Percentiles rank a stretch among this genome's conserved stretches.
Conservation (phyloP, 2,113 vertebrate genomes). For the Gavialis gangeticus region DNA sequence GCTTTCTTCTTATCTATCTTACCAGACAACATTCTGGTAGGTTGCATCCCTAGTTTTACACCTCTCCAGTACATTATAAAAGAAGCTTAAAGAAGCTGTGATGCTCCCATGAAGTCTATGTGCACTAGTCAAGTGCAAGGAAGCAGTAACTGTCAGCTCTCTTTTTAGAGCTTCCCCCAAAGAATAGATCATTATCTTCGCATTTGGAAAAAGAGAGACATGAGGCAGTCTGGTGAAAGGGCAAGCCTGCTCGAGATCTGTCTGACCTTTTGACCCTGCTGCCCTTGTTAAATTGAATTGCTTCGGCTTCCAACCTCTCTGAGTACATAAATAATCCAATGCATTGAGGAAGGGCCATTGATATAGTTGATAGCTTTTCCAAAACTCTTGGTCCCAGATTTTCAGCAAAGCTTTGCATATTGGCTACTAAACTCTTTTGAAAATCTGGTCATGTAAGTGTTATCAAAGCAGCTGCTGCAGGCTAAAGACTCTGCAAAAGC, state of each 20-base stretch:
- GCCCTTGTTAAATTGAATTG: conserved; percentile 16
- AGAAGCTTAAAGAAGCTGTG: background rate
- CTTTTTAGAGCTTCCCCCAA: conserved; percentile 39
- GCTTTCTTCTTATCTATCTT: background rate
- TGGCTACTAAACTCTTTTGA: background rate
- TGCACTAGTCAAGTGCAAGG: conserved; percentile 2
- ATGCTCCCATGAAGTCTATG: background rate
- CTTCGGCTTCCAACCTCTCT: background rate
- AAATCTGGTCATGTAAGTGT: background rate
- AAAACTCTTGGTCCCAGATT: background rate
- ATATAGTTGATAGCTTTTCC: background rate
- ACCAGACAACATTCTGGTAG: background rate
- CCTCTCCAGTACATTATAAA: background rate
- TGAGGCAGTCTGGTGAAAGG: background rate
- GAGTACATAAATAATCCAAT: background rate
- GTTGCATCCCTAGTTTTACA: background rate
- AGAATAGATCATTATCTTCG: conserved; percentile 40
- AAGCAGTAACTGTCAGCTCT: conserved; percentile 28
- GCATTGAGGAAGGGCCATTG: background rate
- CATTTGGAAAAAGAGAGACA: conserved; percentile 34
- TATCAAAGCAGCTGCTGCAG: background rate
- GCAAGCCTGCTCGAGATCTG: background rate
- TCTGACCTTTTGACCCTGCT: conserved; percentile 28
- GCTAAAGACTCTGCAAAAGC: background rate
- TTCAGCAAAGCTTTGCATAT: background rate